Percentiles rank a stretch among this genome's conserved stretches.
Evolutionary conservation across 2,888 invertebrate species (phyloP).

Genomic region (Tuta absoluta): DNA sequence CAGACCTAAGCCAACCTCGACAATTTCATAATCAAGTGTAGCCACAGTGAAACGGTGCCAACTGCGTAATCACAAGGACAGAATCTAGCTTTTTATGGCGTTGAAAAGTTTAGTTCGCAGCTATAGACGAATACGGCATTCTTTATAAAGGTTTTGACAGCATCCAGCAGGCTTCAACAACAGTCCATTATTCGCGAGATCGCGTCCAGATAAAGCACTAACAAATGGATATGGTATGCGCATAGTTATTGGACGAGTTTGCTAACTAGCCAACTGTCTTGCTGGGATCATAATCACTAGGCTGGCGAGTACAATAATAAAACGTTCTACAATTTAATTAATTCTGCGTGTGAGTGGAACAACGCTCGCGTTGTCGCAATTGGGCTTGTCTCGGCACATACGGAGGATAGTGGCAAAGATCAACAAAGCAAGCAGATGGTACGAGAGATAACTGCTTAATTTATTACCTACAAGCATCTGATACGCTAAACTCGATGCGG

Average conservation of each 20-base stretch:
- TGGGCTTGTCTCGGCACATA: conserved; percentile 47
- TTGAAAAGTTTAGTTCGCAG: not conserved
- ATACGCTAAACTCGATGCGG: conserved; percentile 7
- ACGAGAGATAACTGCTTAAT: conserved; percentile 13
- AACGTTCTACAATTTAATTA: conserved; percentile 58
- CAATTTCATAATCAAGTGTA: conserved; percentile 29
- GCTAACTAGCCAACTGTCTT: conserved; percentile 24
- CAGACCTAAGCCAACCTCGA: conserved; percentile 13
- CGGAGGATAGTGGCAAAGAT: conserved; percentile 46
- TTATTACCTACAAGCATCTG: conserved; percentile 5
- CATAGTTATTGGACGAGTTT: conserved; percentile 25
- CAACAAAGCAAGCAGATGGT: conserved; percentile 32
- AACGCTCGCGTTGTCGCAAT: conserved; percentile 56
- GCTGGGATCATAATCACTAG: conserved; percentile 27
- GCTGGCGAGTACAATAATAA: conserved; percentile 36
- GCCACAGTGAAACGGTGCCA: conserved; percentile 15
- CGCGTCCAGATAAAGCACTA: conserved; percentile 16
- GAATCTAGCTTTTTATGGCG: conserved; percentile 4
- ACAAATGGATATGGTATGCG: conserved; percentile 21
- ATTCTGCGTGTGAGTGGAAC: conserved; percentile 48
- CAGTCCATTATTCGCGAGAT: not conserved
- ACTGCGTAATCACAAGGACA: conserved; percentile 18
- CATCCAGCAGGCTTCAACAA: not conserved
- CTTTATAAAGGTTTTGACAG: not conserved
- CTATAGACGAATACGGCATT: not conserved